Base-by-base conservation (phyloP, 37 sponge, comb jelly and placozoan genomes). In the Aplysina aerophoba region DNA sequence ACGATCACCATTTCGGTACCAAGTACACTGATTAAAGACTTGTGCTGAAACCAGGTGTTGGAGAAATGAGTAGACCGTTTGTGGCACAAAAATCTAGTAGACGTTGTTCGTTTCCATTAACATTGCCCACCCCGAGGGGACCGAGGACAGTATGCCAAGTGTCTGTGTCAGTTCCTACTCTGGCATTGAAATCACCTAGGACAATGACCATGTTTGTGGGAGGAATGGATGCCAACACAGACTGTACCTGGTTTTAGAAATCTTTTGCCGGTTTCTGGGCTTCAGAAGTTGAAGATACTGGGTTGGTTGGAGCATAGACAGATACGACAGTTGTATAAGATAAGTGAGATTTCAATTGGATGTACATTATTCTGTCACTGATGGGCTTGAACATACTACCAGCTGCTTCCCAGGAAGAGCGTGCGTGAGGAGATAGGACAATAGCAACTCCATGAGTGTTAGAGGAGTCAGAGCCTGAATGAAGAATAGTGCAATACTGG, bases 151-250 rank as follows among this genome's bases (percentile, higher is more conserved):
- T 20, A 65, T 65, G 66, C 66, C 66, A 65, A 16, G 66, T 65
- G 66, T 16, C 22, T 65, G 19, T 20, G 35, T 58, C 81, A 58
- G 81, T 50, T 34, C 81, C 61, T 28, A 81, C 61, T 25, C 59
- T 30, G 16, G 81, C 81, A 58, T 81, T 81, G 53, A 81, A 33
- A 33, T 81, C 81, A 81, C 61, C 61, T 53, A 81, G 19, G 60
- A 81, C 11, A 57, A 81, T 58, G 81, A 81, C 62, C 81, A 58
- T 81, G 81, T 81, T 36, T 81, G 15, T 81, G 20, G 60, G 61
- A 50, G 59, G 81, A 59, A 81, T 53, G 53, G 81, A 59, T 22
- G 60, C 20, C 33, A 81, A 62, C 15, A 19, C 53, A 59, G 60
- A 39, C 59, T 81, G 81, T 15, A 58, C 35, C 8, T 58, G 31